Evolutionary conservation across 2,113 vertebrate genomes (phyloP).

Genomic region (Chelonoidis abingdonii): DNA sequence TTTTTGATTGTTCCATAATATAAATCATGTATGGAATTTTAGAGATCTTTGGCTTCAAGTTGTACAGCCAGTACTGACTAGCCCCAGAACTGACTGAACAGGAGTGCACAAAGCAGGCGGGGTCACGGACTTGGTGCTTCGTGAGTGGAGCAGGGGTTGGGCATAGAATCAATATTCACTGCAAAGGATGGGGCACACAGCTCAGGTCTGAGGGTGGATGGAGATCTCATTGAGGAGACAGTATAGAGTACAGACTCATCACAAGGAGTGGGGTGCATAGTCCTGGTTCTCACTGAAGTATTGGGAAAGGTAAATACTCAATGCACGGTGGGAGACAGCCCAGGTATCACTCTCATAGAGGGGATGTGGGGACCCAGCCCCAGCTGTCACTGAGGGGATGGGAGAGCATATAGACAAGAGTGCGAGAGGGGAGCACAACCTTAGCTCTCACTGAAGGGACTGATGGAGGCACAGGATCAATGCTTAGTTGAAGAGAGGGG

Average conservation of each 20-base stretch:
- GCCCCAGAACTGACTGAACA: not conserved
- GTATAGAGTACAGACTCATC: not conserved
- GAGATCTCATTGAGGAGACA: not conserved
- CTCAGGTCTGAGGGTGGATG: not conserved
- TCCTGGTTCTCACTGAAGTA: not conserved
- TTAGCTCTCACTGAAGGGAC: not conserved
- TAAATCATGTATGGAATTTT: accelerated
- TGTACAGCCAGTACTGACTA: not conserved
- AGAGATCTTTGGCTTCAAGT: accelerated
- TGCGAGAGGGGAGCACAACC: not conserved
- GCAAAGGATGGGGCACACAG: not conserved
- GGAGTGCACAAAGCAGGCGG: not conserved
- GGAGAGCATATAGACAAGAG: not conserved
- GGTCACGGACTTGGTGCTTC: not conserved
- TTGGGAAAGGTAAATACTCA: not conserved
- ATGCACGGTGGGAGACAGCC: not conserved
- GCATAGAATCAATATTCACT: not conserved
- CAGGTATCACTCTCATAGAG: not conserved
- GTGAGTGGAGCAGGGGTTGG: not conserved
- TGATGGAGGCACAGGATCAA: not conserved
- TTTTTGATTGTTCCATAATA: not conserved
- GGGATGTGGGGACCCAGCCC: not conserved
- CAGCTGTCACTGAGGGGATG: not conserved
- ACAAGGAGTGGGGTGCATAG: accelerated
- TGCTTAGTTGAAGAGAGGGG: accelerated